These are phyloP conservation scores for Penaeus monodon DNA, from an alignment of 2,888 invertebrate genomes.

Conservation along the genomic window DNA sequence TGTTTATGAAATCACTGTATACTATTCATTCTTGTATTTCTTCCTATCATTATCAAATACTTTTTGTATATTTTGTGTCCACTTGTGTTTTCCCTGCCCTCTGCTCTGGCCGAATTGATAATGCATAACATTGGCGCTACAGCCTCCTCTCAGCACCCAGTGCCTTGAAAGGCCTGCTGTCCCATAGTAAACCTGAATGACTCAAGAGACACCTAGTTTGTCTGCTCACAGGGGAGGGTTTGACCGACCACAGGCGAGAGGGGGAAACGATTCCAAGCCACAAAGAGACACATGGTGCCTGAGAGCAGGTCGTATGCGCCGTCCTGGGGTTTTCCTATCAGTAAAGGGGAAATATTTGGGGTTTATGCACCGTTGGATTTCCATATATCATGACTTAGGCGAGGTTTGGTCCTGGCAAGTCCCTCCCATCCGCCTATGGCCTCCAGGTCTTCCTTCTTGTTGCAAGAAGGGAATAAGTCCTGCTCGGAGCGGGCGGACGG, in stretches of 20 bases:
- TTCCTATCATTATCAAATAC: constrained; percentile 37
- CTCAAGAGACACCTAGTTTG: no score
- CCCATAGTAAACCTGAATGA: no score
- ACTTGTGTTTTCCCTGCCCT: constrained; percentile 49
- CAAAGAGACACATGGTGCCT: no score
- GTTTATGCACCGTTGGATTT: constrained; percentile 39
- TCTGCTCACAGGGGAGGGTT: no score
- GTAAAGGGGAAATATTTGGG: constrained; percentile 37
- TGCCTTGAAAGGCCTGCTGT: no score
- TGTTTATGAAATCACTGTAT: constrained; percentile 49
- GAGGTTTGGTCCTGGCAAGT: no score
- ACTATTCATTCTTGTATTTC: constrained; percentile 58
- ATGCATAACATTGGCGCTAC: constrained; percentile 40
- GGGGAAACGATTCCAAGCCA: no score
- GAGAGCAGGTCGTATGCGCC: no score
- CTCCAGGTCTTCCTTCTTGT: no score
- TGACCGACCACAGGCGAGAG: no score
- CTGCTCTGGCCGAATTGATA: constrained; percentile 42
- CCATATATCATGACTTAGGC: constrained; percentile 8
- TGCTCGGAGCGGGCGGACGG: not conserved
- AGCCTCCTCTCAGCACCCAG: constrained; percentile 17
- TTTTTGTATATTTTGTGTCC: constrained; percentile 56
- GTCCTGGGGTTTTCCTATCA: not conserved
- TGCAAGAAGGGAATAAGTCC: no score
- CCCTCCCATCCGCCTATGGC: no score